These are phyloP conservation scores for Cercocebus atys DNA, from an alignment of 2,113 vertebrate species.

Conservation along the genomic window DNA sequence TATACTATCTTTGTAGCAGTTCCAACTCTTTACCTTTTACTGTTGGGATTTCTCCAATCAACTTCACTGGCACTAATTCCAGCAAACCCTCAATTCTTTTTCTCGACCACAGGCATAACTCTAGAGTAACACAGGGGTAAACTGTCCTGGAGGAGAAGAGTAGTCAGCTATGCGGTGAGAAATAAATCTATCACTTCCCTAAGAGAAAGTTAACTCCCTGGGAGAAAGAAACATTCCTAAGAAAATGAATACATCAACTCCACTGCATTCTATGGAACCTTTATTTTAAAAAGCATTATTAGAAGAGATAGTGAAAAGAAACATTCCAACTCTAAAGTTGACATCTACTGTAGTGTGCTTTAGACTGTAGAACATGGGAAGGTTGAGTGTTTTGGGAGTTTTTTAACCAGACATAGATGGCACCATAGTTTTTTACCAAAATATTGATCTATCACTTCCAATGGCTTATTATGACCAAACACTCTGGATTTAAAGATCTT, in stretches of 20 bases:
- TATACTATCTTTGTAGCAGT: neutral
- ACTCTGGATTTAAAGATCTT: neutral
- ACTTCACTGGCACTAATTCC: neutral
- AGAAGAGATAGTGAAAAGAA: neutral
- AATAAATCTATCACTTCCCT: conserved; percentile 39
- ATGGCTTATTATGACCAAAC: neutral
- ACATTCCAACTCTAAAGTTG: neutral
- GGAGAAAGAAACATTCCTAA: neutral
- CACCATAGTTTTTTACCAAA: neutral
- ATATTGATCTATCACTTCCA: neutral
- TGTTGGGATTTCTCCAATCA: neutral
- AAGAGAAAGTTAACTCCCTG: neutral
- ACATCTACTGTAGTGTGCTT: neutral
- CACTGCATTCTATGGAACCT: neutral
- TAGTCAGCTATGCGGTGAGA: neutral
- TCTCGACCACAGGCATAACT: conserved; percentile 31
- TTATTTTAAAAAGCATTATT: neutral
- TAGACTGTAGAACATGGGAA: neutral
- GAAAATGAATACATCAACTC: neutral
- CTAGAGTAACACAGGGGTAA: neutral
- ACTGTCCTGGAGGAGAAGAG: neutral
- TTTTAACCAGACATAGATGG: neutral
- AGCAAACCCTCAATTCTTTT: neutral
- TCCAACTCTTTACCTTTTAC: neutral
- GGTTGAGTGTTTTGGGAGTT: neutral